A percentile compares a stretch with the other conserved stretches of the same genome.
Evolutionary conservation across 2,113 vertebrate genomes (phyloP).

Genomic region (Lucifuga dentata): DNA sequence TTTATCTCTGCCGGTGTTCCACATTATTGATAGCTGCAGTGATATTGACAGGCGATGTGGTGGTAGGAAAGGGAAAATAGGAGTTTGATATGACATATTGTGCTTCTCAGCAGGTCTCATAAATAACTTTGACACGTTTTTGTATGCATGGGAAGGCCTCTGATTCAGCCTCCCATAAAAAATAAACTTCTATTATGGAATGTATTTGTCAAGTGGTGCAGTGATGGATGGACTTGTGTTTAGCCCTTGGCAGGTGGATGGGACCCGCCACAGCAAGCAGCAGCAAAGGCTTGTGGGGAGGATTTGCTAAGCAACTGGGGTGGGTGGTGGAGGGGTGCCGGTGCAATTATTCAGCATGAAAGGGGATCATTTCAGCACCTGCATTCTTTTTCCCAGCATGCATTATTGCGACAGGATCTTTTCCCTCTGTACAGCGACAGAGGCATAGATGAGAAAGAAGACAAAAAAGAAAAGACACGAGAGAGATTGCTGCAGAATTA

Average conservation of each 20-base stretch:
- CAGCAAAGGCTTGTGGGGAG: conserved; percentile 92
- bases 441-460: conserved; percentile 40
- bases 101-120: conserved; percentile 99
- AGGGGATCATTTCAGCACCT: conserved; percentile 93
- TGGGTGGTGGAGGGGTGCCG: conserved; percentile 81
- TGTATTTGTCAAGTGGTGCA: conserved; percentile 99
- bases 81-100: conserved; percentile 99
- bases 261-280: conserved; percentile 87
- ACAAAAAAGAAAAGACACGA: conserved; percentile 8
- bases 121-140: conserved; percentile 99
- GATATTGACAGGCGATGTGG: conserved; percentile 98
- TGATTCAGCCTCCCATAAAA: conserved; percentile 99
- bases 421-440: conserved; percentile 46
- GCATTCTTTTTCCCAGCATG: conserved; percentile 93
- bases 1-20: conserved; percentile 90
- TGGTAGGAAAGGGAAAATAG: conserved; percentile 92
- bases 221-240: conserved; percentile 99
- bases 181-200: conserved; percentile 99
- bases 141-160: conserved; percentile 99
- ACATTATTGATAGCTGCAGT: conserved; percentile 98
- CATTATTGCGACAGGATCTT: conserved; percentile 77
- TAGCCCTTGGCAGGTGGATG: conserved; percentile 99
- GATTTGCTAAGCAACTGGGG: conserved; percentile 84
- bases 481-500: neutral
- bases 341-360: conserved; percentile 98